A percentile compares a stretch with the other conserved stretches of the same genome.
Evolutionary conservation across 2,797 vertebrate species (phyloP).

Genomic region (Botia kubotai): DNA sequence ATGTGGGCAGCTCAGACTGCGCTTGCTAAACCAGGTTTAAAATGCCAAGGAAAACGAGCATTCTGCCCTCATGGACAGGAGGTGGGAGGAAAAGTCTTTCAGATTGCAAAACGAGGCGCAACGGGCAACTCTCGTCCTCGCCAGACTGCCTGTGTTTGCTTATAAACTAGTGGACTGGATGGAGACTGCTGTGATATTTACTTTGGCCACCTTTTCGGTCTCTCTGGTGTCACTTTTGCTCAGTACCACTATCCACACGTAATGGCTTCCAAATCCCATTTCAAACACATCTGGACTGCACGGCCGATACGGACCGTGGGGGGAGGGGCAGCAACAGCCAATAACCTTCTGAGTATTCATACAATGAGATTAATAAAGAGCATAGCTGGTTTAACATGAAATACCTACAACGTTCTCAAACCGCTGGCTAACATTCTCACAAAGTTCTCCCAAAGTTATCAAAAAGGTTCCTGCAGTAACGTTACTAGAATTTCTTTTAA

Average conservation of each 20-base stretch:
- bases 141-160: conserved; percentile 50
- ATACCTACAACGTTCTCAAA: neutral
- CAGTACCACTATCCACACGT: conserved; percentile 30
- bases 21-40: conserved; percentile 7
- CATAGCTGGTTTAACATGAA: neutral
- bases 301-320: neutral
- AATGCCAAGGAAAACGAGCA: neutral
- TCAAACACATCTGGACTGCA: conserved; percentile 35
- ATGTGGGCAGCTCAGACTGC: neutral
- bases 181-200: conserved; percentile 54
- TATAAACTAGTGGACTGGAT: conserved; percentile 48
- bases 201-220: conserved; percentile 34
- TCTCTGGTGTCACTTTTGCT: conserved; percentile 51
- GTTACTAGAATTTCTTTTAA: too few species aligned
- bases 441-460: too few species aligned
- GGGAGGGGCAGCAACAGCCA: neutral
- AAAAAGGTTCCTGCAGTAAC: too few species aligned
- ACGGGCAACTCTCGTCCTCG: conserved; percentile 1
- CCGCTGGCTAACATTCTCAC: too few species aligned
- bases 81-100: neutral
- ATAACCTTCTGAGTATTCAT: conserved; percentile 32
- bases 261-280: conserved; percentile 51
- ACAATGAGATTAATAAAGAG: conserved; percentile 19
- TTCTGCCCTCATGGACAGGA: conserved; percentile 9
- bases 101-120: conserved; percentile 21